Base-by-base conservation (phyloP, 2,888 invertebrate genomes). In the Gerris lacustris region DNA sequence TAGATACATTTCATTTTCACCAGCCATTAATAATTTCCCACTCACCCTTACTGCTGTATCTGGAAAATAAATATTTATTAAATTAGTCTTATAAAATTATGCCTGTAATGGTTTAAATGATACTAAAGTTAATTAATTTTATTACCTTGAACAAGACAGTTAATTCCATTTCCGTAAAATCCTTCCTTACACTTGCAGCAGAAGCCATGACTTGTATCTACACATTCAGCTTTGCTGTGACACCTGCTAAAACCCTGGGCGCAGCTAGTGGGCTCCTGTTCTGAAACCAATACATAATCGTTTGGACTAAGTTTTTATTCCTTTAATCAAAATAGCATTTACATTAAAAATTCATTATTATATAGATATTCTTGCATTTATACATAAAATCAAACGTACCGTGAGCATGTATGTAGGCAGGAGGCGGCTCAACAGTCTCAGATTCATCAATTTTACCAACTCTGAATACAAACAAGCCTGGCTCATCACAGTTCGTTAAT, bases 161-260 rank as follows among this genome's bases (percentile, higher is more conserved):
- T 88, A 79, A 87, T 87, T 70, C 98, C 98, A 79, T 98, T 98
- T 73, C 98, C 98, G 79, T 92, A 95, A 81, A 83, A 94, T 6
- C 90, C 91, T n/a, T 85, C 82, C 62, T 86, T 84, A 79, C 98
- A 98, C 74, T 86, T 83, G 79, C 98, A 99, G 79, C 97, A 98
- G 79, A 90, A 95, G 7, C 96, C 96, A 47, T 84, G 84, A 68
- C 86, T 84, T 77, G 89, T 90, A 80, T 97, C 95, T 6, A 87
- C 82, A 79, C 96, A 97, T 70, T 84, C 84, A 0, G 94, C 94
- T 77, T 90, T 86, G 66, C 86, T 85, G 79, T 94, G 92, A 78
- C 96, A 97, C 66, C 86, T 85, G 63, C 87, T 86, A 6, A 88
- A 88, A 70, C 86, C 87, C 64, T 85, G 84, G 5, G 84, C 82